These are phyloP conservation scores for Dasyurus viverrinus DNA, from an alignment of 2,113 vertebrate genomes.

Conservation along the genomic window DNA sequence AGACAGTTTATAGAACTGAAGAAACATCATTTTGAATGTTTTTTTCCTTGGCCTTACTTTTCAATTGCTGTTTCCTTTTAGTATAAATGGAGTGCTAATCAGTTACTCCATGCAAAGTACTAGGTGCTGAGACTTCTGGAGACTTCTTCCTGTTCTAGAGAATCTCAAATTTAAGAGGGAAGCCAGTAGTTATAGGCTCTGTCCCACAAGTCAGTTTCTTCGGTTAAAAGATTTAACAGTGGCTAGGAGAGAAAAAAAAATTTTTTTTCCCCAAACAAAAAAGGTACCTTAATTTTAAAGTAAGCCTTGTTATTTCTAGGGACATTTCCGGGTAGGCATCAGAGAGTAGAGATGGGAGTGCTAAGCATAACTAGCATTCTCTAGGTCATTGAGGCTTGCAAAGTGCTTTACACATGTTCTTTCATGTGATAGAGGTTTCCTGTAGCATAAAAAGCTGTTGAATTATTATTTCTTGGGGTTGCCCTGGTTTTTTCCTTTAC, in stretches of 20 bases:
- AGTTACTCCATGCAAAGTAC: not conserved
- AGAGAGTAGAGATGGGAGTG: not conserved
- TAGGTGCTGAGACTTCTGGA: not conserved
- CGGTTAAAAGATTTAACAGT: not conserved
- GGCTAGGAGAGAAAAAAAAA: not conserved
- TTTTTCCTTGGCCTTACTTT: not conserved
- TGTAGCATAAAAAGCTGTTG: not conserved
- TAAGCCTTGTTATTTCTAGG: not conserved
- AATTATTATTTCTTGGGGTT: not conserved
- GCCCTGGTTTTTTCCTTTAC: not conserved
- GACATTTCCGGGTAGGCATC: not conserved
- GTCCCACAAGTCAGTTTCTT: not conserved
- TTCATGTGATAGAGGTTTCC: not conserved
- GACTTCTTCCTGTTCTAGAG: not conserved
- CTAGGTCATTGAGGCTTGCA: not conserved
- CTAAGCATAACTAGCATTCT: not conserved
- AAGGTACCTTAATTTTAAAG: not conserved
- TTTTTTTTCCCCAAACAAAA: not conserved
- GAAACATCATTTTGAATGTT: not conserved
- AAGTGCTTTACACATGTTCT: too few relatives aligned
- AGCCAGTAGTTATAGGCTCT: not conserved
- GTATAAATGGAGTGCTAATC: not conserved
- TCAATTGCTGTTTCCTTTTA: constrained; percentile 54
- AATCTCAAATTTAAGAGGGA: not conserved
- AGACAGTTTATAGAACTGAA: not conserved